A percentile compares a stretch with the other conserved stretches of the same genome.
phyloP scores from a whole-genome alignment of 2,113 vertebrate genomes.

The Pantherophis guttatus region DNA sequence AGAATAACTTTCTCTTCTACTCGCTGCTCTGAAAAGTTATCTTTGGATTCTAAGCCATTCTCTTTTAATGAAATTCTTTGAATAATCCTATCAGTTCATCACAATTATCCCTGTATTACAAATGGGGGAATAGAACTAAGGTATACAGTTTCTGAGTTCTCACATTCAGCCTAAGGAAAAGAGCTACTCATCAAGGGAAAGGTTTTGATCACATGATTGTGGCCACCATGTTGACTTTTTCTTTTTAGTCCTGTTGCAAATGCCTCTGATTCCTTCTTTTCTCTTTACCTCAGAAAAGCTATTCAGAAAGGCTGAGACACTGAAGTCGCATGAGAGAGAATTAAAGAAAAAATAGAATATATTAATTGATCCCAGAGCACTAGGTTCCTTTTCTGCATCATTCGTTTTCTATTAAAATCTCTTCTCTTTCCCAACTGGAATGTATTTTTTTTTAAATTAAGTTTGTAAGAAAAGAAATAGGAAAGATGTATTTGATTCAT shows the following conservation, averaged over 20 bases:
- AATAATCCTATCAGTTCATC: neutral
- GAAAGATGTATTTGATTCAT: neutral
- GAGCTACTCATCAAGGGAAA: neutral
- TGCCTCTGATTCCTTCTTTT: neutral
- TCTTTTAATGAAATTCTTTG: neutral
- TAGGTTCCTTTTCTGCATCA: neutral
- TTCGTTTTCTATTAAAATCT: neutral
- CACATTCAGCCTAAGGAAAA: neutral
- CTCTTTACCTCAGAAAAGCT: neutral
- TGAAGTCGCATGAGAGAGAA: neutral
- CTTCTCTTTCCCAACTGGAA: neutral
- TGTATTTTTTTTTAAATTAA: neutral
- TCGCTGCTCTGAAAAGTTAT: neutral
- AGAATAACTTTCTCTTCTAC: neutral
- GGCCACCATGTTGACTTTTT: neutral
- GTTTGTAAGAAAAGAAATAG: neutral
- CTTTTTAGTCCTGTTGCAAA: neutral
- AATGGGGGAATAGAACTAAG: neutral
- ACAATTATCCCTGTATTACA: neutral
- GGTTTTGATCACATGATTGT: neutral
- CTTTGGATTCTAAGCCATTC: neutral
- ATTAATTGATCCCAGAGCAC: neutral
- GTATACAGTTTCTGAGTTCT: neutral
- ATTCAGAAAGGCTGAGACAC: neutral
- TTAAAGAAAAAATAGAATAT: neutral